Percentiles rank a stretch among this genome's conserved stretches.
Conservation (phyloP, 2,113 vertebrate species). For the Lathamus discolor region DNA sequence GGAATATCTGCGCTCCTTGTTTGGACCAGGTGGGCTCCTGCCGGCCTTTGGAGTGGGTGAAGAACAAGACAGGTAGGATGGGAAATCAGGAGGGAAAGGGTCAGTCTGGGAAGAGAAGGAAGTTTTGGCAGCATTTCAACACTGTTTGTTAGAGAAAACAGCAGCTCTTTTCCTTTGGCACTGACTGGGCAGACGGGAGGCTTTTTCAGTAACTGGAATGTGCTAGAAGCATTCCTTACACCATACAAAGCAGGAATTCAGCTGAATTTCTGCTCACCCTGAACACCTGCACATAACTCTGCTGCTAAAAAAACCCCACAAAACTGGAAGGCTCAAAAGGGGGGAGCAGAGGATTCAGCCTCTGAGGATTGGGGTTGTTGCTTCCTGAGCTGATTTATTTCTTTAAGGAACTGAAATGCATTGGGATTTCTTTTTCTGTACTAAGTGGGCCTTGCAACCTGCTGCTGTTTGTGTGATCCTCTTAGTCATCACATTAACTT, state of each 20-base stretch:
- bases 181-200: not conserved
- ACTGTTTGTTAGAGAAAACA: not conserved
- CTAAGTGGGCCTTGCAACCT: not conserved
- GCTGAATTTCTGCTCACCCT: not conserved
- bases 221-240: not conserved
- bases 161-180: not conserved
- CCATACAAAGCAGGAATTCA: not conserved
- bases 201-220: not conserved
- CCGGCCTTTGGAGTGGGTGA: not conserved
- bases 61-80: not conserved
- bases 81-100: not conserved
- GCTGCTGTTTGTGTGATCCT: not conserved
- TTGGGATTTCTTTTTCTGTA: not conserved
- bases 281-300: not conserved
- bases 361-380: not conserved
- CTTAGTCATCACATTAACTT: not conserved
- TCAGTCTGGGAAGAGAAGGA: not conserved
- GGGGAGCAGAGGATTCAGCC: not conserved
- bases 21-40: not conserved
- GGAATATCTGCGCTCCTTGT: not conserved
- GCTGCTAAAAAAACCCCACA: not conserved
- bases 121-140: not conserved
- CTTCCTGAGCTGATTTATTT: not conserved
- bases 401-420: not conserved
- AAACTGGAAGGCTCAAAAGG: not conserved